These are phyloP conservation scores for Onychomys torridus DNA, from an alignment of 2,797 vertebrate species.

Conservation along the genomic window DNA sequence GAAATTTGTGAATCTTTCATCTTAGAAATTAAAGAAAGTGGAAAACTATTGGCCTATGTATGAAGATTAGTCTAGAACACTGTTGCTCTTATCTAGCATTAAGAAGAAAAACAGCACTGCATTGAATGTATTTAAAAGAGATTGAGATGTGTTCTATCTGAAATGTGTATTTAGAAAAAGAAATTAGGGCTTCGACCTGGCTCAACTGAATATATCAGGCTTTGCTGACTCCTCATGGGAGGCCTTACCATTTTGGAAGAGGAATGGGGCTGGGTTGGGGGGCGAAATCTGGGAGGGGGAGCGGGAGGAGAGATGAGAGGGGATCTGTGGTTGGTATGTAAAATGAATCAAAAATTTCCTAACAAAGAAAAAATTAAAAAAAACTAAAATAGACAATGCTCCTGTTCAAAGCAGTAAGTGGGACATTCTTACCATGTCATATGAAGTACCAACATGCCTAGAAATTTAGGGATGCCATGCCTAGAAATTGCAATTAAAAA, in stretches of 20 bases:
- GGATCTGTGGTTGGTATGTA: too few relatives aligned
- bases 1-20: conserved; percentile 38
- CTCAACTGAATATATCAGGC: too few relatives aligned
- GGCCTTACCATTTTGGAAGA: too few relatives aligned
- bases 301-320: too few relatives aligned
- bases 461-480: conserved; percentile 1
- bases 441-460: conserved; percentile 47
- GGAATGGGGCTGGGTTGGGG: too few relatives aligned
- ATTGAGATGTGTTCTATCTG: conserved; percentile 5
- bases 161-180: conserved; percentile 9
- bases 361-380: too few relatives aligned
- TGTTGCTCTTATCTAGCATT: conserved; percentile 25
- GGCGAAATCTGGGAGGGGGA: too few relatives aligned
- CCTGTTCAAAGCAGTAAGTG: conserved; percentile 36
- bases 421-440: conserved; percentile 44
- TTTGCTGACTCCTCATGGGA: too few relatives aligned
- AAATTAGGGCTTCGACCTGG: not conserved
- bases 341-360: too few relatives aligned
- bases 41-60: not conserved
- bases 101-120: conserved; percentile 21
- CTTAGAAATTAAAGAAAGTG: conserved; percentile 13
- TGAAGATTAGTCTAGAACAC: not conserved
- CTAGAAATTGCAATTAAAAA: conserved; percentile 34
- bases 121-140: conserved; percentile 20
- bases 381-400: conserved; percentile 7